Percentiles rank a stretch among this genome's conserved stretches.
Conservation (phyloP, 2,797 vertebrate genomes). For the Acropternis orthonyx region DNA sequence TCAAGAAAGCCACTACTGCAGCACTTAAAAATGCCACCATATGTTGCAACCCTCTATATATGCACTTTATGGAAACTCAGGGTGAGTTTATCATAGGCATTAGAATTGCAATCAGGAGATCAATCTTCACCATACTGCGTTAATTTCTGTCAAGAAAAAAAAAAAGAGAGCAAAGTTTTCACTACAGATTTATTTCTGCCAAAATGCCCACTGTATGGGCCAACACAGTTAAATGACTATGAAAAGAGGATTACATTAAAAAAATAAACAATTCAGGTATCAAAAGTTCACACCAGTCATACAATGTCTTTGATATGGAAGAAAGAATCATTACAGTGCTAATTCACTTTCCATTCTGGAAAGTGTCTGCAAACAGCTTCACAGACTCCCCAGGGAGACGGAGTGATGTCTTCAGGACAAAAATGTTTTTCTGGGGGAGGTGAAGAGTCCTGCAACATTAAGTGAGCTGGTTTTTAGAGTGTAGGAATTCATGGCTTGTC, state of each 20-base stretch:
- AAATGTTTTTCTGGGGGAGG: neutral
- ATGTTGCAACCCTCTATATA: neutral
- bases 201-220: neutral
- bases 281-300: neutral
- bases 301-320: neutral
- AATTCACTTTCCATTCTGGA: neutral
- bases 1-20: neutral
- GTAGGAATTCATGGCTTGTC: neutral
- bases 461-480: neutral
- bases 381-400: neutral
- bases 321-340: neutral
- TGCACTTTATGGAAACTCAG: neutral
- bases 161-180: neutral
- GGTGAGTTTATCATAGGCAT: neutral
- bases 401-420: neutral
- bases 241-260: neutral
- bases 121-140: neutral
- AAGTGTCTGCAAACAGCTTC: neutral
- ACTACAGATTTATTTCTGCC: neutral
- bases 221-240: neutral
- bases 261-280: neutral
- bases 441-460: neutral
- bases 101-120: neutral
- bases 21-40: neutral
- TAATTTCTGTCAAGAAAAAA: neutral